phyloP scores from a whole-genome alignment of 2,888 invertebrate genomes.

The Halictus quadricinctus region DNA sequence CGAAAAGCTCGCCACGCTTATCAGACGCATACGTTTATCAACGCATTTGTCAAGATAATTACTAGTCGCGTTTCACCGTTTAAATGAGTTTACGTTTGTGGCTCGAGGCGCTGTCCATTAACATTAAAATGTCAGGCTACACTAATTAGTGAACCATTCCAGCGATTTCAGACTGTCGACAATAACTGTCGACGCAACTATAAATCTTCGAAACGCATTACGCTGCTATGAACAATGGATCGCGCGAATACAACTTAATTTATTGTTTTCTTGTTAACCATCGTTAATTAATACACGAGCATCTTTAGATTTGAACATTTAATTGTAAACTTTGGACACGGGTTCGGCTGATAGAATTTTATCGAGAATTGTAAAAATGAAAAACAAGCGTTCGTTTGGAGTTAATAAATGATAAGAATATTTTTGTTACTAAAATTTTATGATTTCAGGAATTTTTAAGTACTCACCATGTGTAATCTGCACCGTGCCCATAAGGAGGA shows the following conservation, averaged over 20 bases:
- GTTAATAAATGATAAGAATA: neutral
- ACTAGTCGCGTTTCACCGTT: neutral
- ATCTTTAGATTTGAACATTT: neutral
- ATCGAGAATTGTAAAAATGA: neutral
- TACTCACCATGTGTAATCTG: slow-evolving; percentile 25
- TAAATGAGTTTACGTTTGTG: neutral
- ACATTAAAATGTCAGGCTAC: neutral
- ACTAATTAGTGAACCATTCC: neutral
- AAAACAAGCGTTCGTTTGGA: neutral
- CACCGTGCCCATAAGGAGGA: slow-evolving; percentile 68
- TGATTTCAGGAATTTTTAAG: neutral
- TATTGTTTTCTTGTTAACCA: neutral
- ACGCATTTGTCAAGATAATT: neutral
- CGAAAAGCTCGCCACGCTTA: neutral
- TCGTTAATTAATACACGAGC: neutral
- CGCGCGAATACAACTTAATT: neutral
- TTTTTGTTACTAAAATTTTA: neutral
- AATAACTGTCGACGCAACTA: neutral
- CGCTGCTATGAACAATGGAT: neutral
- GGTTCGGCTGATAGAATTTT: neutral
- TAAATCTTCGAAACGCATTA: neutral
- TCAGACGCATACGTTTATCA: neutral
- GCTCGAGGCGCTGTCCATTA: neutral
- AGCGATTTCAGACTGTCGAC: neutral
- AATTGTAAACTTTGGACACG: too few relatives aligned